A percentile compares a stretch with the other conserved stretches of the same genome.
Evolutionary conservation across 2,888 invertebrate genomes (phyloP).

Genomic region (Lithophane semibrunnea): DNA sequence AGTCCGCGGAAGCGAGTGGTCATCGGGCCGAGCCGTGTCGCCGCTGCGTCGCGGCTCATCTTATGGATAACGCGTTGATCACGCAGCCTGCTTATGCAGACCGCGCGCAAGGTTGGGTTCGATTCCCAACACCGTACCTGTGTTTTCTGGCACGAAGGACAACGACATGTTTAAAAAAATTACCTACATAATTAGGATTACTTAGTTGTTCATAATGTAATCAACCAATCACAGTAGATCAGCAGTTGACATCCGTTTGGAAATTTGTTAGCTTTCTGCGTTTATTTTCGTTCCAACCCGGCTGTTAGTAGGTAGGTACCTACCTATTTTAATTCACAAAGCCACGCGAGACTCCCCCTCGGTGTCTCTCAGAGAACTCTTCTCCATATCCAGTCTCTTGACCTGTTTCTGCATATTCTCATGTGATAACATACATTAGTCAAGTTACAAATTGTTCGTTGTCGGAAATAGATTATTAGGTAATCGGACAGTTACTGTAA

Average conservation of each 20-base stretch:
- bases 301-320: too few relatives aligned
- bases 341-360: not conserved
- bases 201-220: not conserved
- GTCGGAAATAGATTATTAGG: conserved; percentile 17
- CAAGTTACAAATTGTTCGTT: conserved; percentile 7
- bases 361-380: too few relatives aligned
- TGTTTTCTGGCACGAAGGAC: not conserved
- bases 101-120: too few relatives aligned
- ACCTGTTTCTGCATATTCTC: not conserved
- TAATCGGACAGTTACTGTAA: not conserved
- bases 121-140: not conserved
- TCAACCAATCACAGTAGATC: not conserved
- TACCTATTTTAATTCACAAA: too few relatives aligned
- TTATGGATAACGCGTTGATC: too few relatives aligned
- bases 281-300: too few relatives aligned
- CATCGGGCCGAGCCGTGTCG: too few relatives aligned
- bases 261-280: too few relatives aligned
- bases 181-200: too few relatives aligned
- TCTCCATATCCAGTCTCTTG: not conserved
- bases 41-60: too few relatives aligned
- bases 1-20: too few relatives aligned
- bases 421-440: conserved; percentile 17
- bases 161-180: not conserved
- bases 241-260: not conserved
- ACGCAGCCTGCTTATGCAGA: too few relatives aligned